These are phyloP conservation scores for Drosophila gunungcola DNA, from an alignment of 1,140 invertebrate species.

Conservation along the genomic window DNA sequence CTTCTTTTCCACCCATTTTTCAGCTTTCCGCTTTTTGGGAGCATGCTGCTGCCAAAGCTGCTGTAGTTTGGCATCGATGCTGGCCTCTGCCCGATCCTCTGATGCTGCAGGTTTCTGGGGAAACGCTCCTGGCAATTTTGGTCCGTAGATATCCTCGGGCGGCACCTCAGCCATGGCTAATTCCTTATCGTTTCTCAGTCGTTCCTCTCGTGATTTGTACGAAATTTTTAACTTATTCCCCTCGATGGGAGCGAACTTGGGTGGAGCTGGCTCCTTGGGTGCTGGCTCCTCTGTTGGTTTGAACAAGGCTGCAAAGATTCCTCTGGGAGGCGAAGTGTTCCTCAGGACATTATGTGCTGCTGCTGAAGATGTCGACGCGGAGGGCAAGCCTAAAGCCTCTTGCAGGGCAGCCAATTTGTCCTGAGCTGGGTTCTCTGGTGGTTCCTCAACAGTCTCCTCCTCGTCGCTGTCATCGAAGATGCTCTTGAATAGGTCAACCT, in stretches of 20 bases:
- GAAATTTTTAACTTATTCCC: slow-evolving; percentile 66
- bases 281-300: slow-evolving; percentile 31
- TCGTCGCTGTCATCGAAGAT: slow-evolving; percentile 88
- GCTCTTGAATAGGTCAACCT: slow-evolving; percentile 87
- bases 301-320: slow-evolving; percentile 90
- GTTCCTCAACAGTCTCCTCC: slow-evolving; percentile 28
- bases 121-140: slow-evolving; percentile 35
- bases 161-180: slow-evolving; percentile 46
- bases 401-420: slow-evolving; percentile 55
- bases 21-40: slow-evolving; percentile 51
- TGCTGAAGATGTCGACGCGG: slow-evolving; percentile 60
- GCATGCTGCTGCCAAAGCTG: slow-evolving; percentile 64
- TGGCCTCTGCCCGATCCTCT: slow-evolving; percentile 19
- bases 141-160: slow-evolving; percentile 55
- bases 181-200: slow-evolving; percentile 63
- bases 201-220: slow-evolving; percentile 59
- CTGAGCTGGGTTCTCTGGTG: slow-evolving; percentile 27
- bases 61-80: slow-evolving; percentile 63
- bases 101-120: not conserved
- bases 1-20: slow-evolving; percentile 67
- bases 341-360: slow-evolving; percentile 85
- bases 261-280: slow-evolving; percentile 3
- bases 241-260: slow-evolving; percentile 61
- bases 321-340: slow-evolving; percentile 89
- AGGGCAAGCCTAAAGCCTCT: slow-evolving; percentile 51